Evolutionary conservation across 2,797 vertebrate species (phyloP).

Genomic region (Harpagifer antarcticus): DNA sequence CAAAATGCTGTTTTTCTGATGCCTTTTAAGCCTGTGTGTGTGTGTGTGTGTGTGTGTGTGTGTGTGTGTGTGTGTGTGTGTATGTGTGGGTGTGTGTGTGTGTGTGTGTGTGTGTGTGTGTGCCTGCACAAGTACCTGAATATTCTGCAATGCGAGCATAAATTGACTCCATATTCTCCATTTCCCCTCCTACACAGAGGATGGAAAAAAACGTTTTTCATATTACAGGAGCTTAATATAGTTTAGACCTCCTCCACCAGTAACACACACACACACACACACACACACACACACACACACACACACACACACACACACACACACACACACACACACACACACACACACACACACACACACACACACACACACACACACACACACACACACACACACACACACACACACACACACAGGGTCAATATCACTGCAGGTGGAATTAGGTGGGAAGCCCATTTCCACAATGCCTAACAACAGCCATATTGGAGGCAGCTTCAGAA

Average conservation of each 20-base stretch:
- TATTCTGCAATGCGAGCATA: slow-evolving; percentile 46
- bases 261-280: slow-evolving; percentile 2
- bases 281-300: slow-evolving; percentile 2
- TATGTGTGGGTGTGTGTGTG: background rate
- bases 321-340: slow-evolving; percentile 30
- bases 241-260: slow-evolving; percentile 66
- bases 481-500: slow-evolving; percentile 52
- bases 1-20: slow-evolving; percentile 47
- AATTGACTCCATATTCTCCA: slow-evolving; percentile 68
- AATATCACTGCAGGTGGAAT: slow-evolving; percentile 75
- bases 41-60: slow-evolving; percentile 16
- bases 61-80: slow-evolving; percentile 14
- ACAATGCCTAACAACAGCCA: slow-evolving; percentile 58
- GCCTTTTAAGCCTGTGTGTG: slow-evolving; percentile 21
- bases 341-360: slow-evolving; percentile 24
- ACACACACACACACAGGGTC: slow-evolving; percentile 40
- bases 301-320: slow-evolving; percentile 26
- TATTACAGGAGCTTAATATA: slow-evolving; percentile 67
- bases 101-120: too few relatives aligned
- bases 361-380: background rate
- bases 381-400: slow-evolving; percentile 10
- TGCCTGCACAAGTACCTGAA: slow-evolving; percentile 45
- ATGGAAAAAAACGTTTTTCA: slow-evolving; percentile 51
- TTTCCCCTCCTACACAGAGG: slow-evolving; percentile 69
- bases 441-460: slow-evolving; percentile 71